Percentiles rank a stretch among this genome's conserved stretches.
phyloP scores from a whole-genome alignment of 2,888 invertebrate genomes.

The Agrotis puta region DNA sequence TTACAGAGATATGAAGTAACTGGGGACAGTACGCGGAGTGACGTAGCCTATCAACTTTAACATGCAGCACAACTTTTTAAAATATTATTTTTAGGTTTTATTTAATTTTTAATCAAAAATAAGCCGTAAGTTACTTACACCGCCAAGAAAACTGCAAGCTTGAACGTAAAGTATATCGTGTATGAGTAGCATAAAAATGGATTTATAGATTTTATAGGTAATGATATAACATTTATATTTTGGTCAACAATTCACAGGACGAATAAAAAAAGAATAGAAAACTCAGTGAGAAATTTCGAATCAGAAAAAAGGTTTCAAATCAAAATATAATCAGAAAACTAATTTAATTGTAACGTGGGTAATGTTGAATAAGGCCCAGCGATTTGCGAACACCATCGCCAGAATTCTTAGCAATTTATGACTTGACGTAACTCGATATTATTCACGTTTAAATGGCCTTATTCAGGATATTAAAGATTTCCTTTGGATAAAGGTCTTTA shows the following conservation, averaged over 20 bases:
- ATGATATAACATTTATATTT: no score
- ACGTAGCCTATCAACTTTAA: no score
- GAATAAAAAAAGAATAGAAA: not conserved
- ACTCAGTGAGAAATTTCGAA: not conserved
- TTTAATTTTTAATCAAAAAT: no score
- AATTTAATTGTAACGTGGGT: not conserved
- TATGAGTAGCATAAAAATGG: no score
- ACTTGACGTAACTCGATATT: not conserved
- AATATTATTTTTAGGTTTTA: no score
- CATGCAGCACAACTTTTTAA: no score
- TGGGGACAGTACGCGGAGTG: no score
- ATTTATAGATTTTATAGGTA: no score
- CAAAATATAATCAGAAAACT: slow-evolving; percentile 13
- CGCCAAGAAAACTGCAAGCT: no score
- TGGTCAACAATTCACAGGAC: not conserved
- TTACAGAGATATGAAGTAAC: no score
- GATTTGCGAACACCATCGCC: slow-evolving; percentile 1
- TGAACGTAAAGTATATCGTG: no score
- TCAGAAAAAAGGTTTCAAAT: not conserved
- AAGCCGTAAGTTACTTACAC: no score
- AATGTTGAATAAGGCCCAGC: not conserved
- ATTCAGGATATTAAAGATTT: slow-evolving; percentile 40
- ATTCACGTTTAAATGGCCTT: slow-evolving; percentile 25
- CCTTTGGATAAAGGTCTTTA: slow-evolving; percentile 31
- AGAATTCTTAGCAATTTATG: slow-evolving; percentile 39